A percentile compares a stretch with the other conserved stretches of the same genome.
Conservation (phyloP, 2,797 vertebrate species). For the Malacoraja senta region DNA sequence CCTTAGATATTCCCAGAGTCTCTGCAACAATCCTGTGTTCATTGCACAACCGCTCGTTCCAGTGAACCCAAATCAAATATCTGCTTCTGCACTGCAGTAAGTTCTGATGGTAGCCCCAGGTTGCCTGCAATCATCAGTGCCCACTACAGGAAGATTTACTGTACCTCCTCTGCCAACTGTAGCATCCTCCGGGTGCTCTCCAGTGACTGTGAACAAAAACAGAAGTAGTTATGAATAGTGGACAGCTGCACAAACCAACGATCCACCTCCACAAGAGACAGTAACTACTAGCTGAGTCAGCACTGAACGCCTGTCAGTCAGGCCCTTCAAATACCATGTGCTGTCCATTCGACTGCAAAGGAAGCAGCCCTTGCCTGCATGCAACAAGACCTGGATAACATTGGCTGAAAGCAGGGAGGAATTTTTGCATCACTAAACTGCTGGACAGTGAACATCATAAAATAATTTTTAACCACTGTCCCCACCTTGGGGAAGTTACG, state of each 20-base stretch:
- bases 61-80: neutral
- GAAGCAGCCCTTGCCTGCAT: no score
- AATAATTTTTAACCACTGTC: no score
- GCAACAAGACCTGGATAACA: no score
- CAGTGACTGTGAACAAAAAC: conserved; percentile 69
- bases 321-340: no score
- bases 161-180: conserved; percentile 88
- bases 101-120: neutral
- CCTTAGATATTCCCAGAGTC: no score
- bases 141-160: conserved; percentile 40
- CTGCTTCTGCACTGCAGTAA: neutral
- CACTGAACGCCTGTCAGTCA: neutral
- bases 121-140: neutral
- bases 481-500: no score
- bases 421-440: no score
- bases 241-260: neutral
- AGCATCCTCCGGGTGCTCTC: conserved; percentile 94
- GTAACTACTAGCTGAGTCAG: neutral
- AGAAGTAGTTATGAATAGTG: conserved; percentile 24
- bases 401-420: no score
- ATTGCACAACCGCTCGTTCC: no score
- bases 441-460: no score
- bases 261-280: neutral
- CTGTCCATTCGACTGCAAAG: no score
- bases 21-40: neutral